These are phyloP conservation scores for Seriola dumerili DNA, from an alignment of 2,113 vertebrate genomes.

Conservation along the genomic window DNA sequence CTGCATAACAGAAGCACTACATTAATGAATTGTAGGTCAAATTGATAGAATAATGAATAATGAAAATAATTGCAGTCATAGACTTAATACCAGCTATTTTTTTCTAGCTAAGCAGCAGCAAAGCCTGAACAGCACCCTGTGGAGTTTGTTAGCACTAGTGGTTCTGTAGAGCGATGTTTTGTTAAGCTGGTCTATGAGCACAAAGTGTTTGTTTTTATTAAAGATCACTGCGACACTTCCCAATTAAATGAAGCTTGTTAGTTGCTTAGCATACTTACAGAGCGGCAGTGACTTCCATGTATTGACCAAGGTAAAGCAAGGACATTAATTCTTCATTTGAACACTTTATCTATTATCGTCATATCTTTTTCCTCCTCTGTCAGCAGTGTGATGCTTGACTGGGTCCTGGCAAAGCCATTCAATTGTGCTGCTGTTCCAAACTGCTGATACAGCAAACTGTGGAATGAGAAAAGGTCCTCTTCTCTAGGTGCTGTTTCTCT, in stretches of 20 bases:
- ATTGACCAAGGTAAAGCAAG: constrained; percentile 49
- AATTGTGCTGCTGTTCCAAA: constrained; percentile 47
- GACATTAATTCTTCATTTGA: constrained; percentile 62
- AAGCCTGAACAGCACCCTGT: not conserved
- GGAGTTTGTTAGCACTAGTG: not conserved
- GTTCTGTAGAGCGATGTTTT: not conserved
- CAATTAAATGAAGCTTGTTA: constrained; percentile 33
- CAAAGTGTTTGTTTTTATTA: constrained; percentile 13
- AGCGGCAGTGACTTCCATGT: not conserved
- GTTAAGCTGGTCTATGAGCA: not conserved
- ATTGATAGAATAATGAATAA: not conserved
- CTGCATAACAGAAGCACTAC: not conserved
- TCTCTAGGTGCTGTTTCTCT: constrained; percentile 41
- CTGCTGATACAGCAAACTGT: constrained; percentile 69
- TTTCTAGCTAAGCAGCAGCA: not conserved
- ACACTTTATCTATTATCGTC: constrained; percentile 63
- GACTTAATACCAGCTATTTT: not conserved
- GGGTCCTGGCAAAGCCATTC: constrained; percentile 66
- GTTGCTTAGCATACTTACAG: constrained; percentile 2
- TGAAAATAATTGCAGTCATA: not conserved
- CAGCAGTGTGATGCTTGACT: constrained; percentile 75
- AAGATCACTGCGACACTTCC: constrained; percentile 10
- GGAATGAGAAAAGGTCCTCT: constrained; percentile 59
- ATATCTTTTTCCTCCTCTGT: constrained; percentile 63
- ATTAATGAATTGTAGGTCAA: not conserved